Evolutionary conservation across 30 jellyfish, hydroid and myxozoan species (phyloP).

Genomic region (Turritopsis dohrnii): DNA sequence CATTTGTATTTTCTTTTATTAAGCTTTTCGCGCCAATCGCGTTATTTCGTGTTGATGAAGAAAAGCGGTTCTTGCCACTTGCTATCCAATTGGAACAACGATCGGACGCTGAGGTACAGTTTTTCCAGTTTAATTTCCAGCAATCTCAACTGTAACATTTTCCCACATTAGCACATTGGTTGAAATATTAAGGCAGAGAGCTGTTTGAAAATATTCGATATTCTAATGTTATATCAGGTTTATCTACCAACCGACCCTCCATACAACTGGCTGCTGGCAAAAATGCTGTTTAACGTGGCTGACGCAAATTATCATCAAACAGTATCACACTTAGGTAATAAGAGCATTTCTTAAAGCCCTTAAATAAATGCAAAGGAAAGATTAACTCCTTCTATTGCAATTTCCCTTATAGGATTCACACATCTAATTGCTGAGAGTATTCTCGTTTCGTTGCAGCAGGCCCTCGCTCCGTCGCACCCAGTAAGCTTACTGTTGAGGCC

Average conservation of each 20-base stretch:
- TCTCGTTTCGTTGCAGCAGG: neutral
- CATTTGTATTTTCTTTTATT: neutral
- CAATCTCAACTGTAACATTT: too few relatives aligned
- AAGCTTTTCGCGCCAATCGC: neutral
- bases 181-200: too few relatives aligned
- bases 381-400: too few relatives aligned
- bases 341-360: neutral
- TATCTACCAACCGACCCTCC: slow-evolving; percentile 21
- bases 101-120: neutral
- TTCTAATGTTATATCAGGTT: too few relatives aligned
- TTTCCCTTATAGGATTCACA: neutral
- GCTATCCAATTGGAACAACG: neutral
- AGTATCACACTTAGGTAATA: slow-evolving; percentile 8
- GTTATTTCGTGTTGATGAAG: neutral
- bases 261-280: slow-evolving; percentile 11
- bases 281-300: slow-evolving; percentile 13
- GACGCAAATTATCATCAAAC: slow-evolving; percentile 16
- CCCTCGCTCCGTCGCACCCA: neutral
- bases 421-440: neutral
- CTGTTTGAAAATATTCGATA: too few relatives aligned
- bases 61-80: neutral
- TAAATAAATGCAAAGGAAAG: too few relatives aligned
- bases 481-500: neutral
- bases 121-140: too few relatives aligned
- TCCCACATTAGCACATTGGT: too few relatives aligned